Evolutionary conservation across 2,888 invertebrate genomes (phyloP).

Genomic region (Caenorhabditis becei): DNA sequence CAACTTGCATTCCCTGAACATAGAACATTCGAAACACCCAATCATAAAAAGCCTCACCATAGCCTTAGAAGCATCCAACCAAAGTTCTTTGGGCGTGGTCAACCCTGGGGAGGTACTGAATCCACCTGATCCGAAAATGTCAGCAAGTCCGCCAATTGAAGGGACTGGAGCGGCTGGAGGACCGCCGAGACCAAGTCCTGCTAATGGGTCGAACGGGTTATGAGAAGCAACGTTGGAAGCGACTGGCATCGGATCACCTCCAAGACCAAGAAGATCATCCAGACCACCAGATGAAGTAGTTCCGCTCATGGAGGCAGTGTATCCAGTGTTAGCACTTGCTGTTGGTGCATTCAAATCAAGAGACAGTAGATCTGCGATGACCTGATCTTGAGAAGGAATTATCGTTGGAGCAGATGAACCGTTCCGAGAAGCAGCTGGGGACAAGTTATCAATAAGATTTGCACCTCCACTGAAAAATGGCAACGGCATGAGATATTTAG

Average conservation of each 20-base stretch:
- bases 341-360: slow-evolving; percentile 90
- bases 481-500: no score
- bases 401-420: slow-evolving; percentile 55
- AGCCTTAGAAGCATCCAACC: slow-evolving; percentile 77
- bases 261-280: slow-evolving; percentile 78
- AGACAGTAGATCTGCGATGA: slow-evolving; percentile 96
- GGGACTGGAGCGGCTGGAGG: slow-evolving; percentile 51
- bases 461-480: slow-evolving; percentile 35
- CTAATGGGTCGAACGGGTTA: slow-evolving; percentile 60
- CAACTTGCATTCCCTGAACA: slow-evolving; percentile 89
- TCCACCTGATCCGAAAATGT: slow-evolving; percentile 89
- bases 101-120: slow-evolving; percentile 77
- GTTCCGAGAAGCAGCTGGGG: slow-evolving; percentile 38
- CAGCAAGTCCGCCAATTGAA: slow-evolving; percentile 85
- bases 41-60: slow-evolving; percentile 59
- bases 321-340: slow-evolving; percentile 29
- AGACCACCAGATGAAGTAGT: slow-evolving; percentile 73
- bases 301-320: slow-evolving; percentile 37
- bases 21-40: slow-evolving; percentile 17
- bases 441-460: slow-evolving; percentile 45
- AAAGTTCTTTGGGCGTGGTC: slow-evolving; percentile 67
- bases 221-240: slow-evolving; percentile 34
- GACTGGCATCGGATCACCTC: slow-evolving; percentile 44
- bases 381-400: slow-evolving; percentile 89
- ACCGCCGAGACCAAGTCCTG: slow-evolving; percentile 58